Base-by-base conservation (phyloP, 2,797 vertebrate genomes). In the Esox masquinongy region DNA sequence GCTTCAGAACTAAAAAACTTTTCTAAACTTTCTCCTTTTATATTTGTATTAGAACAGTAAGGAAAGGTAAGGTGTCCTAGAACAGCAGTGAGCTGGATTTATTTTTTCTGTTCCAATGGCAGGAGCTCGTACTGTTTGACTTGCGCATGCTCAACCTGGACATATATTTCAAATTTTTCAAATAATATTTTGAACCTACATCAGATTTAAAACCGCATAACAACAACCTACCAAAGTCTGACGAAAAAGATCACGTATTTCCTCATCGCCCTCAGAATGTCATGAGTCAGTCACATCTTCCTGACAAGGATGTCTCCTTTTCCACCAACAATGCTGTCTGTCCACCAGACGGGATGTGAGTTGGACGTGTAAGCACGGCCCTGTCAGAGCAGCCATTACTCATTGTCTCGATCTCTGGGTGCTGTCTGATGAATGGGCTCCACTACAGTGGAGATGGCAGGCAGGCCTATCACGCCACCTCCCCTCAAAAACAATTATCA, bases 381-480 rank as follows among this genome's bases (percentile, higher is more conserved):
- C 85, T 85, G 84, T 86, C 82, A 79, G 67, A 78, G 78, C 56
- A 61, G 1, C 56, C 84, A 89, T 91, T 82, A 80, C 77, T 90
- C 87, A 90, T 85, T 83, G 69, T 74, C 63, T 74, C 83, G 80
- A 84, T 88, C 85, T 84, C 82, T 80, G 83, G 82, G 68, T 81
- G 86, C 88, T 82, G 83, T 79, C 75, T 89, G 89, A 91, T 90
- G 88, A 90, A 91, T 90, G 83, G 87, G 80, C 84, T 74, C 74
- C 43, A 76, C 76, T 78, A 68, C 82, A 61, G 84, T 83, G 77
- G 77, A 81, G 84, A 88, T 56, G 82, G 78, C 85, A 86, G 87
- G 79, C 84, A 69, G 84, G 80, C 85, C 83, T 47, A 61, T 61
- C 56, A 61, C 56, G 24, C 24, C 22, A 85, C 80, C 84, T 70